Evolutionary conservation across 2,888 invertebrate genomes (phyloP), one percentile per base, ranked within the genome.

Genomic region (Phyto melanocephala): DNA sequence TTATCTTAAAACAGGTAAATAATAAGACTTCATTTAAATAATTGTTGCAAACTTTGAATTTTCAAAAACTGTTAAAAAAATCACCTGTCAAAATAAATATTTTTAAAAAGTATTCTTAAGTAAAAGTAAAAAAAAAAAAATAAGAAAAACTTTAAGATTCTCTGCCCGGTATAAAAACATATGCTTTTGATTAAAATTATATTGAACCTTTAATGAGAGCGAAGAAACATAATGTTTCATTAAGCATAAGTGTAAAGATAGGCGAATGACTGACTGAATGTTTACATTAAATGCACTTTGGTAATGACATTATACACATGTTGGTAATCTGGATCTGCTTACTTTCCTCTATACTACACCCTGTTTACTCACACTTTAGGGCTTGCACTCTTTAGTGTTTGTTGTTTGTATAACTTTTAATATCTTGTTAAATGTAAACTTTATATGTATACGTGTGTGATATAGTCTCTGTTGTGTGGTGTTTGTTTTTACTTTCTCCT

Each of bases 391-490:
- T 63, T 65, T 52, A 50, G 67, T 60, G 68, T 54, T 77, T 62
- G 60, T 54, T 76, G 72, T 72, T 79, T 60, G 60, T 60, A 60
- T 52, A 67, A 72, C n/a, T 79, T 79, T 79, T 79, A 72, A 72
- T 72, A 67, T 79, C 67, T 58, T 72, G 65, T 52, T 77, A 42
- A 50, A 76, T 68, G 42, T 45, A 45, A 52, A 63, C 42, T 63
- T 6, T 62, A 28, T 6, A 28, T 28, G 28, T 6, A 28, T 28
- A 28, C 6, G 28, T 28, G 28, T 28, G 3, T 28, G 28, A 5
- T 28, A 5, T 5, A 28, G 28, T 3, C 28, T 28, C 6, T 28
- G 28, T 28, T 28, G 3, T 28, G 3, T n/a, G 3, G 3, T 28
- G 4, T 28, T 28, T 28, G 3, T 28, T 28, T 6, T 5, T 28